A percentile compares a stretch with the other conserved stretches of the same genome.
Conservation (phyloP, 2,113 vertebrate genomes). For the Ceratotherium simum region DNA sequence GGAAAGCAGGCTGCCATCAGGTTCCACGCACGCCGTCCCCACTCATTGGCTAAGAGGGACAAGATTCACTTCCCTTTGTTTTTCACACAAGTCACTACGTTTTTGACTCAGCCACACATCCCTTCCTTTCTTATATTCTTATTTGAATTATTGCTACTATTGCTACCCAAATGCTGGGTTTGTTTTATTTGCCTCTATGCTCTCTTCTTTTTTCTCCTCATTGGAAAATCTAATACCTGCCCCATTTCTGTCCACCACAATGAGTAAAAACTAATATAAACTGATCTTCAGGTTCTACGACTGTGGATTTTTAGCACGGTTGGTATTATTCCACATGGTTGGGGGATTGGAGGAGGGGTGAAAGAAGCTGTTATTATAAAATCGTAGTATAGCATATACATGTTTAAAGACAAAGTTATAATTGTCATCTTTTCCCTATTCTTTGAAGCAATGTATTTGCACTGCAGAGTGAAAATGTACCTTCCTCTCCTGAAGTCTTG, state of each 20-base stretch:
- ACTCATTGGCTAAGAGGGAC: background rate
- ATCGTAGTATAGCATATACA: background rate
- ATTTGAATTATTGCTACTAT: background rate
- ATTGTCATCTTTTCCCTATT: background rate
- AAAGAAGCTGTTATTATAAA: background rate
- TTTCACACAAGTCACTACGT: background rate
- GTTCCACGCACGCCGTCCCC: accelerated
- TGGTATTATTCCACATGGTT: background rate
- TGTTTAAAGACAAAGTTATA: background rate
- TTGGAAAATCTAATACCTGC: background rate
- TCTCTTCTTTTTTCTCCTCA: background rate
- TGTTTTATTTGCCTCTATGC: background rate
- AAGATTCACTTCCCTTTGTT: slow-evolving; percentile 15
- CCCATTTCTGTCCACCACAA: background rate
- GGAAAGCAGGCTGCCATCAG: background rate
- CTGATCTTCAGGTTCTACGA: background rate
- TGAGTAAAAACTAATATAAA: background rate
- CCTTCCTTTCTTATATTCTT: background rate
- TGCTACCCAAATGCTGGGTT: background rate
- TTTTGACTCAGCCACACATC: background rate
- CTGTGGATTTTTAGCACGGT: background rate
- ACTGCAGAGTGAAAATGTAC: background rate
- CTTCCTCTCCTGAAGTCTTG: background rate
- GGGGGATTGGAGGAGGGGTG: background rate
- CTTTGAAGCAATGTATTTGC: background rate